Evolutionary conservation across 2,888 invertebrate species (phyloP).

Genomic region (Dicycla oo): DNA sequence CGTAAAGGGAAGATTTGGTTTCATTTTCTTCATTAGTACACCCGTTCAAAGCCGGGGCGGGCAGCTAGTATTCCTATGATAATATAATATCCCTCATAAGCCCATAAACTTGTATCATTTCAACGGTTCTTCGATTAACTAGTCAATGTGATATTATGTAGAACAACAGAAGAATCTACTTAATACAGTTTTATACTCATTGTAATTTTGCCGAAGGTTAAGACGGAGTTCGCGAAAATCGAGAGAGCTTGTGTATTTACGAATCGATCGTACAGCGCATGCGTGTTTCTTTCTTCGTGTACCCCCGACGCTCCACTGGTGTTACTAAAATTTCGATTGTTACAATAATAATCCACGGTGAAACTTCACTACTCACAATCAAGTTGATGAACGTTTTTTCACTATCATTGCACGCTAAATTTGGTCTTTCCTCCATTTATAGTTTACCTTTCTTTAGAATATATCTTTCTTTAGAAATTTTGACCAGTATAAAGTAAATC

Average conservation of each 20-base stretch:
- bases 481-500: neutral
- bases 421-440: neutral
- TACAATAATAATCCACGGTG: neutral
- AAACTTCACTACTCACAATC: slow-evolving; percentile 2
- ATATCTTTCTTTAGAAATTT: neutral
- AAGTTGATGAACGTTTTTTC: neutral
- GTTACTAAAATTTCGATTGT: slow-evolving; percentile 4
- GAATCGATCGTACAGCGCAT: slow-evolving; percentile 81
- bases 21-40: too few relatives aligned
- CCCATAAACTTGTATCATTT: too few relatives aligned
- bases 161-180: neutral
- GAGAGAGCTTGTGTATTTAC: slow-evolving; percentile 77
- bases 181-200: slow-evolving; percentile 22
- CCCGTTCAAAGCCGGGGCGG: too few relatives aligned
- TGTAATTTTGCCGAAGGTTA: slow-evolving; percentile 43
- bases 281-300: slow-evolving; percentile 70
- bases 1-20: too few relatives aligned
- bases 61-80: too few relatives aligned
- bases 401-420: neutral
- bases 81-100: too few relatives aligned
- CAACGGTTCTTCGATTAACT: neutral
- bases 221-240: slow-evolving; percentile 65
- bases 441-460: neutral
- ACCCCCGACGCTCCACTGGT: slow-evolving; percentile 49
- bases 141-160: neutral